Evolutionary conservation across 2,888 invertebrate species (phyloP).

Genomic region (Priocnemis perturbator): DNA sequence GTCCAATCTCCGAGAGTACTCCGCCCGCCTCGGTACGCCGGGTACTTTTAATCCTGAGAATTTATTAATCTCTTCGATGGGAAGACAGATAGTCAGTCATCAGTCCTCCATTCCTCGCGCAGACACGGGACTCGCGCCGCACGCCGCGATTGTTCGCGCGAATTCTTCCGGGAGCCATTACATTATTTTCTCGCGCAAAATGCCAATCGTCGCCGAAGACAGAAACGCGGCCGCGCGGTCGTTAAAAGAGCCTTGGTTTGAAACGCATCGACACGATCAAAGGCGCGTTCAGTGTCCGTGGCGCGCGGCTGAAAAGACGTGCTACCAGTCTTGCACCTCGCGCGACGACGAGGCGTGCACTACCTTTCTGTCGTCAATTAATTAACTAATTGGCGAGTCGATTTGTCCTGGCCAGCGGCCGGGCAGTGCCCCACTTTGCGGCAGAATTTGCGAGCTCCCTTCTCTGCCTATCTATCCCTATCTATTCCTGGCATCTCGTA

Average conservation of each 20-base stretch:
- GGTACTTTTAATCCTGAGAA: constrained; percentile 27
- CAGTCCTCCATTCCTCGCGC: too few species aligned
- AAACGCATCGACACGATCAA: too few species aligned
- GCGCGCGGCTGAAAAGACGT: too few species aligned
- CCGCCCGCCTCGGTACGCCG: constrained; percentile 8
- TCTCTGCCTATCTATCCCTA: constrained; percentile 1
- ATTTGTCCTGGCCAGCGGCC: constrained; percentile 18
- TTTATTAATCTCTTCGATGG: constrained; percentile 24
- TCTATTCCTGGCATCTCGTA: background rate
- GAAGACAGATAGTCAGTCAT: constrained; percentile 5
- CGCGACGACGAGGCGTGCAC: background rate
- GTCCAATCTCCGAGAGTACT: constrained; percentile 21
- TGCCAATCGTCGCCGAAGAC: background rate
- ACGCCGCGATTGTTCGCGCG: background rate
- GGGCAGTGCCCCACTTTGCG: constrained; percentile 17
- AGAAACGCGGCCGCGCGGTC: too few species aligned
- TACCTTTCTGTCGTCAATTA: constrained; percentile 16
- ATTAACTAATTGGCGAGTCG: constrained; percentile 33
- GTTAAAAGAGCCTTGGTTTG: too few species aligned
- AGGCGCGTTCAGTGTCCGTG: too few species aligned
- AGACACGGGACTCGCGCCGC: background rate
- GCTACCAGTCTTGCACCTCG: too few species aligned
- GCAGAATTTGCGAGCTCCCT: constrained; percentile 38
- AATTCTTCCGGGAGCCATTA: too few species aligned
- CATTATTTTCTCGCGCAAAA: constrained; percentile 14